Evolutionary conservation across 2,888 invertebrate genomes (phyloP), one percentile per base, ranked within the genome.

Genomic region (Abrostola tripartita): DNA sequence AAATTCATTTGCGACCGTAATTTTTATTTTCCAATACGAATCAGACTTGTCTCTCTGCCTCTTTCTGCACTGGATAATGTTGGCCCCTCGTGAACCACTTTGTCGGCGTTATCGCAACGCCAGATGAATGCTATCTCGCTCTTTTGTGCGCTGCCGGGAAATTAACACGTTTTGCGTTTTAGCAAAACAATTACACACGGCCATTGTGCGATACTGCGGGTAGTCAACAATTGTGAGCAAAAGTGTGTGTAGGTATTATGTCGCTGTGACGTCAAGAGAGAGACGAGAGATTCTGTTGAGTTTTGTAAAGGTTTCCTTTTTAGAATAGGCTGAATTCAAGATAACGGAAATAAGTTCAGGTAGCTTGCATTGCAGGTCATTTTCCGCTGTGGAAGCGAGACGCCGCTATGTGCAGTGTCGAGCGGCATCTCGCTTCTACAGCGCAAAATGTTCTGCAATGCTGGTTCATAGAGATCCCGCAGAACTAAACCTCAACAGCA

Each of bases 161-260:
- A 76, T 79, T 79, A 79, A 80, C 79, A 78, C 81, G 81, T 74
- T 80, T 76, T 72, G 78, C 76, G 72, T 80, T 80, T 80, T 72
- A 74, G 74, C 76, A 68, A 80, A 79, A 79, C 79, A 79, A 79
- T 79, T 80, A 79, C 76, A 75, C 66, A 72, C 66, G 69, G 35
- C 67, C 64, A 72, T 79, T 79, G 77, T 79, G 61, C 52, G 68
- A 61, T 70, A 61, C 71, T 60, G 71, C 60, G 73, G 66, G 58
- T 61, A 57, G 71, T 61, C 70, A 47, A 44, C 59, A 51, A 59
- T 66, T 65, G 62, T 71, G 52, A 36, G 4, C 7, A 11, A 54
- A 58, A 52, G 51, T 58, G 10, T 57, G 55, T 37, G 24, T 56
- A 47, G 38, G 61, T 52, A 52, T 11, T 6, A 11, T 9, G 38